Evolutionary conservation across 1,140 invertebrate genomes (phyloP).

Genomic region (Achatina immaculata): DNA sequence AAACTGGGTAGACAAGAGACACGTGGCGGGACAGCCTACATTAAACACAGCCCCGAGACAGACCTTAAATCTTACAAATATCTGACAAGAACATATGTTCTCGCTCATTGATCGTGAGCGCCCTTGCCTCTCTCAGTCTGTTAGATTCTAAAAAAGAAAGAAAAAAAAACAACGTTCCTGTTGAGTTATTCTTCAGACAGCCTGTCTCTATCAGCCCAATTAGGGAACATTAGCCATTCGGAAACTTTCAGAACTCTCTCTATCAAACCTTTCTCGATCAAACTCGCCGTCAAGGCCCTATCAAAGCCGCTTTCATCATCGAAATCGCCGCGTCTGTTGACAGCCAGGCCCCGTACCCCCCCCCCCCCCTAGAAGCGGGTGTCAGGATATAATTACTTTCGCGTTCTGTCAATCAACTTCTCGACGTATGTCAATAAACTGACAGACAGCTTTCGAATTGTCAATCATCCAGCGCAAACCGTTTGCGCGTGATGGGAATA

Average conservation of each 20-base stretch:
- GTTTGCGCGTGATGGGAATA: no score
- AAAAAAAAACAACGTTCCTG: neutral
- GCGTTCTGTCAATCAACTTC: neutral
- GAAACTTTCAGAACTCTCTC: neutral
- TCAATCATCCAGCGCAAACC: no score
- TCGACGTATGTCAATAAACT: neutral
- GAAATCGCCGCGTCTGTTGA: no score
- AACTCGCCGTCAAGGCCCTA: neutral
- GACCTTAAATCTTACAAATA: neutral
- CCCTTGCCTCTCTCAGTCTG: neutral
- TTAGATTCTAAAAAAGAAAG: neutral
- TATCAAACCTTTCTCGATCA: neutral
- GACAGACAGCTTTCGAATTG: no score
- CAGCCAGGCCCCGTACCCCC: no score
- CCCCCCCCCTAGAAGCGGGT: no score
- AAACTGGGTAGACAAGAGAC: no score
- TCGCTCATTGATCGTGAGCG: neutral
- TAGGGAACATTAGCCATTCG: neutral
- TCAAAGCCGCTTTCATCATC: neutral
- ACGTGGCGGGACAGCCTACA: no score
- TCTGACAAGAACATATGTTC: neutral
- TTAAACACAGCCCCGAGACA: no score
- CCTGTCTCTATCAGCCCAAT: neutral
- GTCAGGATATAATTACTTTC: neutral
- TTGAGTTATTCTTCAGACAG: neutral